Base-by-base conservation (phyloP, 1,140 invertebrate species). In the Brachionus manjavacas region DNA sequence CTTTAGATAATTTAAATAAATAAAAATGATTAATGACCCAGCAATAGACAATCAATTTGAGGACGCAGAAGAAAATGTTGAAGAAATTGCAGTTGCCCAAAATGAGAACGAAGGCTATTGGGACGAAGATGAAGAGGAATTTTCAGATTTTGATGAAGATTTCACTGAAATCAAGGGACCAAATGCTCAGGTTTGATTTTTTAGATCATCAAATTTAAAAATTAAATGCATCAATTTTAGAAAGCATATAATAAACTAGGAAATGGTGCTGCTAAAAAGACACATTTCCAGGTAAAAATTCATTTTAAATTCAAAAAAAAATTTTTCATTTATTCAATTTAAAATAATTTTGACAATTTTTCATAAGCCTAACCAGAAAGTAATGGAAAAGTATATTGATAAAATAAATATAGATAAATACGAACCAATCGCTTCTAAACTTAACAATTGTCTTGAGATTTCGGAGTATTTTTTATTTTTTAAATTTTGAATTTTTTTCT, bases 321-420 rank as follows among this genome's bases (percentile, higher is more conserved):
- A 8, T 23, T 23, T 66, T 66, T 31, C 4, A 6, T 35, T 35
- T 35, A n/a, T n/a, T n/a, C n/a, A n/a, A n/a, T 66, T 0, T 7
- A 76, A 20, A 49, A n/a, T 16, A 49, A n/a, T 49, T 46, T 46
- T 46, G 9, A 46, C 2, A 35, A 35, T 35, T 35, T 35, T 35
- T 6, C 31, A 0, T 35, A 55, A 80, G 52, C 79, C 79, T 0
- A 81, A 76, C 52, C 72, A 76, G 52, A 76, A 81, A 68, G 16
- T 81, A 14, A 81, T 81, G 79, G 64, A 81, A 60, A 60, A 68
- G 35, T 81, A 81, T 25, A 81, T 81, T n/a, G 79, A 81, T 25
- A 81, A 81, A 43, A 81, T 81, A n/a, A 81, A 81, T n/a, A 81
- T 81, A 11, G 79, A 68, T 46, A 60, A 81, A 64, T 81, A 81